Evolutionary conservation across 53 echinoderm and acorn worm species (phyloP), one percentile per base, ranked within the genome.

Genomic region (Zoroaster sp.): DNA sequence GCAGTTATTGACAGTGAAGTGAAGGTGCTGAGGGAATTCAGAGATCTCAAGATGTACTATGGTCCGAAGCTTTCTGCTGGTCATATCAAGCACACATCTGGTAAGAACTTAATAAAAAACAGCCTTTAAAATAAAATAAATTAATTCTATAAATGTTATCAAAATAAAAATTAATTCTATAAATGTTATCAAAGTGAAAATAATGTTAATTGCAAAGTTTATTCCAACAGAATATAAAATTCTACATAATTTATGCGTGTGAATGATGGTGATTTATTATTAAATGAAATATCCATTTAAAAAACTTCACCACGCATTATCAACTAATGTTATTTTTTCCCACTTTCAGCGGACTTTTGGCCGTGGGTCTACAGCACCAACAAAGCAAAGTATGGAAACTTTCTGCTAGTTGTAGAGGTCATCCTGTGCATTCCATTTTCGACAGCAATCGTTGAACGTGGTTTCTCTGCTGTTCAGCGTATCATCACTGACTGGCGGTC

Each of bases 401-500:
- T 54, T 20, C 35, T 54, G 13, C 42, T 83, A 15, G 30, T 83
- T 15, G 69, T 69, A 23, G 69, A 83, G 33, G 1, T 83, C 4
- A 23, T 69, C 14, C 18, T 83, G 36, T 68, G 35, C 40, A n/a
- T 83, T 14, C 70, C 83, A 40, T 83, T 83, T 40, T 69, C 83
- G 2, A 83, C 83, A 40, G 83, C 83, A 30, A 30, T 83, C 5
- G 55, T 53, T n/a, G 78, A 53, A 47, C 40, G 45, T 69, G 83
- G 83, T 4, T 83, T 83, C 15, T 69, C 68, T 3, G 67, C 43
- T n/a, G 42, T 83, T 17, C 17, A 40, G 32, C 31, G 83, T 5
- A n/a, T 83, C 28, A 18, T 83, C 17, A 83, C 69, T 15, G 69
- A 69, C 66, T 83, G 83, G 83, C 67, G 69, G 17, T 25, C 83